A percentile compares a stretch with the other conserved stretches of the same genome.
Evolutionary conservation across 2,113 vertebrate genomes (phyloP).

Genomic region (Melanotaenia duboulayi): DNA sequence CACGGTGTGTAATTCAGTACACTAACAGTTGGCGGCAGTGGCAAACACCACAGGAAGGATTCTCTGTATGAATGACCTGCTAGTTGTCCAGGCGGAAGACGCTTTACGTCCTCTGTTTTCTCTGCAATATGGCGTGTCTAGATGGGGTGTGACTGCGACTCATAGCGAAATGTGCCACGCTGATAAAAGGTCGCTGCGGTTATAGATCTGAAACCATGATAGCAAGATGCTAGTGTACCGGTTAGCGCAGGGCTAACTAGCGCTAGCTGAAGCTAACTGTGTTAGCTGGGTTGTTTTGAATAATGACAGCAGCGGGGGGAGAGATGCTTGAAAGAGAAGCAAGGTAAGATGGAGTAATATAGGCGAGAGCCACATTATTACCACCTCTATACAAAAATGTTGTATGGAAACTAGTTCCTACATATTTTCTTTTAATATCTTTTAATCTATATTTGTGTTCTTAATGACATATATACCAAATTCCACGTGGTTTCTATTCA

Average conservation of each 20-base stretch:
- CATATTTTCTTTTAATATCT: not conserved
- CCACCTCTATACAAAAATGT: no score
- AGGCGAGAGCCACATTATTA: not conserved
- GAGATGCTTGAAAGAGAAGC: conserved; percentile 21
- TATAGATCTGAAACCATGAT: not conserved
- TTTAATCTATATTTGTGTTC: no score
- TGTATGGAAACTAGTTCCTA: no score
- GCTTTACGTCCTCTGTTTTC: not conserved
- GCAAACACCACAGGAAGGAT: conserved; percentile 62
- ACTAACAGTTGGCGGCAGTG: conserved; percentile 20
- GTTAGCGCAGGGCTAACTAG: not conserved
- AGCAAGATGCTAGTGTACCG: conserved; percentile 1
- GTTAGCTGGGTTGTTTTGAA: conserved; percentile 26
- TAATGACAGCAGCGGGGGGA: not conserved
- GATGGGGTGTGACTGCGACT: no score
- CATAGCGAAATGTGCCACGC: not conserved
- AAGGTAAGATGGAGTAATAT: conserved; percentile 17
- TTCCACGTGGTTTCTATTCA: conserved; percentile 4
- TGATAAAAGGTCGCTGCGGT: not conserved
- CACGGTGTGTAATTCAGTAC: not conserved
- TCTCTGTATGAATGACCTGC: conserved; percentile 37
- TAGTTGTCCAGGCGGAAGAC: conserved; percentile 41
- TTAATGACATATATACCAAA: not conserved
- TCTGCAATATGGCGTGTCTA: not conserved
- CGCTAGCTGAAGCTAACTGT: conserved; percentile 61